Conservation (phyloP, 2,797 vertebrate species). For the Gobio occitaniae region DNA sequence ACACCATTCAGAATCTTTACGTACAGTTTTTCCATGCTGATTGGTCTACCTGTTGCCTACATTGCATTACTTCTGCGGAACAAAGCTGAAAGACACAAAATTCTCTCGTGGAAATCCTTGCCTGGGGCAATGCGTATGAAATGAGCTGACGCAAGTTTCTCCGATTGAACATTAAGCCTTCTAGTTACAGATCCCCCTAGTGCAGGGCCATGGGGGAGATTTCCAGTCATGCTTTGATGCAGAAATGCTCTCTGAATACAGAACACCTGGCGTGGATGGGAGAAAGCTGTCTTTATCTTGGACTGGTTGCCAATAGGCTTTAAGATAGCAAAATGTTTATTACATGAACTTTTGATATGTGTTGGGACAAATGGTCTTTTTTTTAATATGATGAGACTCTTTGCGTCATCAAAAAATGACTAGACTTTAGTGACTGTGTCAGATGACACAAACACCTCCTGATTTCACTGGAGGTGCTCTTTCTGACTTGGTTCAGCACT, state of each 20-base stretch:
- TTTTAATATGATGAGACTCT: background rate
- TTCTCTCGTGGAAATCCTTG: slow-evolving; percentile 41
- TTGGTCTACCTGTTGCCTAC: slow-evolving; percentile 29
- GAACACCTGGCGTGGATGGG: slow-evolving; percentile 16
- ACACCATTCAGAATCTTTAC: slow-evolving; percentile 21
- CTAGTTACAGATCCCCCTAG: slow-evolving; percentile 18
- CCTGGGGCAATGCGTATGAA: slow-evolving; percentile 46
- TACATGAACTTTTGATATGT: background rate
- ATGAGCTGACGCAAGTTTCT: slow-evolving; percentile 41
- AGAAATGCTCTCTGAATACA: slow-evolving; percentile 42
- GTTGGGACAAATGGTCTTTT: background rate
- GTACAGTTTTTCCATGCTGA: background rate
- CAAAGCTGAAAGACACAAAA: slow-evolving; percentile 21
- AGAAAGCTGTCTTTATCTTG: background rate
- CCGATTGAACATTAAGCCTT: slow-evolving; percentile 14
- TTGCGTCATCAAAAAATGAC: slow-evolving; percentile 10
- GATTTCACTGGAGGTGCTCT: slow-evolving; percentile 25
- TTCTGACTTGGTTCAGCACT: slow-evolving; percentile 25
- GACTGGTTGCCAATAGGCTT: slow-evolving; percentile 19
- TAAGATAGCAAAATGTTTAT: background rate
- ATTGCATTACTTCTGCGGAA: slow-evolving; percentile 31
- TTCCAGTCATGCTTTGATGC: slow-evolving; percentile 29
- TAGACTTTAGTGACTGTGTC: slow-evolving; percentile 26
- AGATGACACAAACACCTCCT: slow-evolving; percentile 31
- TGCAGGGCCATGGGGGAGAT: slow-evolving; percentile 7